Conservation (phyloP, 2,113 vertebrate species). For the human region GRCh38 chr1:41792501-41793000, state of each 20-base stretch:
- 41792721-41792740: background rate
- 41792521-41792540: background rate
- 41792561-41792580: background rate
- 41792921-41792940: background rate
- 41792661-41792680: background rate
- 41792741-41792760: background rate
- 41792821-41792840: background rate
- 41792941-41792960: background rate
- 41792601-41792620: background rate
- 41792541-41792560: background rate
- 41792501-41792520: background rate
- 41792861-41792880: background rate
- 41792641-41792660: background rate
- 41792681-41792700: background rate
- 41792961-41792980: background rate
- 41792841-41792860: background rate
- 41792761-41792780: background rate
- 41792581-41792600: background rate
- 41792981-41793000: background rate
- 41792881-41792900: background rate
- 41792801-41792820: background rate
- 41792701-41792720: constrained; percentile 26
- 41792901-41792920: background rate
- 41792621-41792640: background rate
- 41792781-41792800: background rate